Percentiles rank a stretch among this genome's conserved stretches.
Evolutionary conservation across 2,113 vertebrate genomes (phyloP).

Genomic region (Hymenochirus boettgeri): DNA sequence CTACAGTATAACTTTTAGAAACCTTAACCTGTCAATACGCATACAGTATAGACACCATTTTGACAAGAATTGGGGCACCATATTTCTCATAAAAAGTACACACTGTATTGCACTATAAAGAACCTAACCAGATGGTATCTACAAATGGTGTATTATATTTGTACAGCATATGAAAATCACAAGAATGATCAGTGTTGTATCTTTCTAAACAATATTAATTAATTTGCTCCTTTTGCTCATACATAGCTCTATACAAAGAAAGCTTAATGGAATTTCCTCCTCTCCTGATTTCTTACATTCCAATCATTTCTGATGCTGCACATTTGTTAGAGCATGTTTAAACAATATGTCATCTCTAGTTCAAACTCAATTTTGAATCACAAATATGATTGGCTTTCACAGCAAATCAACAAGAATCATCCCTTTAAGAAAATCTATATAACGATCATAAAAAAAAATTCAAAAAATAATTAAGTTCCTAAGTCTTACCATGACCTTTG

Average conservation of each 20-base stretch:
- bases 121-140: background rate
- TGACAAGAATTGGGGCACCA: background rate
- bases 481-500: no score
- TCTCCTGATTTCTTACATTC: conserved; percentile 34
- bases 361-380: conserved; percentile 16
- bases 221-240: conserved; percentile 7
- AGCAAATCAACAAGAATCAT: background rate
- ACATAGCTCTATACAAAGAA: conserved; percentile 12
- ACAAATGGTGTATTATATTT: background rate
- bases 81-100: background rate
- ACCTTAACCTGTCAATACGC: no score
- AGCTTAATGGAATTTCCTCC: conserved; percentile 27
- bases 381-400: conserved; percentile 12
- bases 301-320: conserved; percentile 32
- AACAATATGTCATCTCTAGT: conserved; percentile 36
- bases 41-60: no score
- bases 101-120: background rate
- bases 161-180: background rate
- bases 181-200: background rate
- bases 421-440: no score
- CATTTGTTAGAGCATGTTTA: conserved; percentile 41
- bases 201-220: background rate
- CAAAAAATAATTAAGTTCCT: no score
- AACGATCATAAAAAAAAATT: no score
- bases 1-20: no score